Evolutionary conservation across 2,888 invertebrate genomes (phyloP).

Genomic region (Rugalucina vietnamica): DNA sequence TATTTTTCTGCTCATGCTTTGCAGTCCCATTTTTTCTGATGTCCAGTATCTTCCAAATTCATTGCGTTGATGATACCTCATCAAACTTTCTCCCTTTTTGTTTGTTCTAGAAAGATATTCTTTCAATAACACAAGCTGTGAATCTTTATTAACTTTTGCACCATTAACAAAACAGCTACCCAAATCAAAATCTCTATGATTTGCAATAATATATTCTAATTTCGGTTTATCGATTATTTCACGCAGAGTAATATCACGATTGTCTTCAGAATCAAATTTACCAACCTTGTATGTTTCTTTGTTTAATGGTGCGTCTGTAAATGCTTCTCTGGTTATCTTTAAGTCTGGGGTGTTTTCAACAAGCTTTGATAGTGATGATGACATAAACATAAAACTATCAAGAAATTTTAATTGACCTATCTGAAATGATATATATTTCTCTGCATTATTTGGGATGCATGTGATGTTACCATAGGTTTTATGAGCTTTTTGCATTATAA

Average conservation of each 20-base stretch:
- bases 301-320: neutral
- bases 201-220: neutral
- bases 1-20: constrained; percentile 3
- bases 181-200: neutral
- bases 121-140: neutral
- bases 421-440: too few relatives aligned
- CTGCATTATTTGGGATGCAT: too few relatives aligned
- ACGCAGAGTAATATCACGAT: neutral
- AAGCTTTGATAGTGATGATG: neutral
- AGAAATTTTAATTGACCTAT: too few relatives aligned
- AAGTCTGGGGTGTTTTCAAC: neutral
- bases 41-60: constrained; percentile 10
- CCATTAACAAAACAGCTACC: neutral
- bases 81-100: neutral
- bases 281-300: neutral
- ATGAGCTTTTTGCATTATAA: too few relatives aligned
- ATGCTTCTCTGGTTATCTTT: neutral
- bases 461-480: too few relatives aligned
- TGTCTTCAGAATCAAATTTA: neutral
- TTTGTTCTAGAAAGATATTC: constrained; percentile 1
- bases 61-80: neutral
- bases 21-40: neutral
- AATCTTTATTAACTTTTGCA: neutral
- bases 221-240: neutral
- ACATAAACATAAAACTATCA: too few relatives aligned